A percentile compares a stretch with the other conserved stretches of the same genome.
Conservation (phyloP, 2,888 invertebrate species). For the Acanthacorydalis orientalis region DNA sequence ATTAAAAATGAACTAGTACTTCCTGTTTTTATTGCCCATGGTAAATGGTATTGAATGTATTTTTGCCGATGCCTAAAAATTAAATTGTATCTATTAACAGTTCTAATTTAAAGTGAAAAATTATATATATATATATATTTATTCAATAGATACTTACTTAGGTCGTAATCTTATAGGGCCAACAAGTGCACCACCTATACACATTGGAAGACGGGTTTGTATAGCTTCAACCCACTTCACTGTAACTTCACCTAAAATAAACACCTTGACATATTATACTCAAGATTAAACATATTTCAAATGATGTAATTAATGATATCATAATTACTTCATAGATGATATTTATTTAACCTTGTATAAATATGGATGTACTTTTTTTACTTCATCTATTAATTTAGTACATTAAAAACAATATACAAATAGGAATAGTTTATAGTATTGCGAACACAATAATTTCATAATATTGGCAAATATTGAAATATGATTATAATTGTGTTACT, state of each 20-base stretch:
- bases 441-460: neutral
- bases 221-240: conserved; percentile 98
- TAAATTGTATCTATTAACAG: no score
- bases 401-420: no score
- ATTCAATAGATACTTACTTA: conserved; percentile 36
- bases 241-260: conserved; percentile 54
- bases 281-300: no score
- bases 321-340: neutral
- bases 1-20: conserved; percentile 60
- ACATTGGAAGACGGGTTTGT: conserved; percentile 93
- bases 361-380: no score
- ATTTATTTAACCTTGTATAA: neutral
- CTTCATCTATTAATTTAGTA: no score
- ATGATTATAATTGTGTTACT: no score
- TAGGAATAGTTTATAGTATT: no score
- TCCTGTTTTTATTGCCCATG: conserved; percentile 75
- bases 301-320: neutral
- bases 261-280: neutral
- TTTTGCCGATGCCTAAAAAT: conserved; percentile 55
- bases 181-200: conserved; percentile 80
- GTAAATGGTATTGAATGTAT: conserved; percentile 61
- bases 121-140: conserved; percentile 9
- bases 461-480: neutral
- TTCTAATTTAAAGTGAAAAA: no score
- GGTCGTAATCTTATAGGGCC: conserved; percentile 76